Evolutionary conservation across 2,888 invertebrate species (phyloP).

Genomic region (Gastrophysa polygoni): DNA sequence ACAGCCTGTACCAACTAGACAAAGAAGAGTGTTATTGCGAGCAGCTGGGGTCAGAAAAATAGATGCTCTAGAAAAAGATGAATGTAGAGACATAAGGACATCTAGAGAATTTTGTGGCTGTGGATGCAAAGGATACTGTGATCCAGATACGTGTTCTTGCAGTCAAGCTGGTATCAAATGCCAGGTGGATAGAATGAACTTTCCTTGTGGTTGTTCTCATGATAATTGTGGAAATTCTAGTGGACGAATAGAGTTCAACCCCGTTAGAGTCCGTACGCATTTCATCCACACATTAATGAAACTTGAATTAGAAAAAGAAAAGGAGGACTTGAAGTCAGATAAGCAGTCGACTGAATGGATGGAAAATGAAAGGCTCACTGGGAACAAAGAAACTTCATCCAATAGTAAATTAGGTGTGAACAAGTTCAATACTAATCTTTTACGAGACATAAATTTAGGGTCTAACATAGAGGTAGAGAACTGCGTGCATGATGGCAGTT

Average conservation of each 20-base stretch:
- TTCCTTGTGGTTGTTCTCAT: conserved; percentile 95
- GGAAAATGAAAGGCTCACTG: conserved; percentile 58
- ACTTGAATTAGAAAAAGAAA: conserved; percentile 74
- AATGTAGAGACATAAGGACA: conserved; percentile 88
- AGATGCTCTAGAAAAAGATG: conserved; percentile 91
- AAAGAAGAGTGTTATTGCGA: conserved; percentile 83
- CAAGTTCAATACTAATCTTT: conserved; percentile 55
- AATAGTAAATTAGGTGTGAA: conserved; percentile 38
- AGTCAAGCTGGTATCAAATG: conserved; percentile 95
- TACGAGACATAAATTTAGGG: conserved; percentile 63
- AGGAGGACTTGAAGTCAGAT: conserved; percentile 57
- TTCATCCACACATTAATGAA: conserved; percentile 97
- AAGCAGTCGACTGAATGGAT: conserved; percentile 60
- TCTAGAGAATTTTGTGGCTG: conserved; percentile 95
- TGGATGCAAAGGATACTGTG: conserved; percentile 90
- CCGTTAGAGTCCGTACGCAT: conserved; percentile 92
- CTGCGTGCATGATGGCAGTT: conserved; percentile 70
- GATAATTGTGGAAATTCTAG: conserved; percentile 92
- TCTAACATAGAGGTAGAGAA: conserved; percentile 67
- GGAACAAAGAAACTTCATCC: conserved; percentile 12
- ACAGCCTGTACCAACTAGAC: conserved; percentile 91
- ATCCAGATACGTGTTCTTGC: conserved; percentile 95
- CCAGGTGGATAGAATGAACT: conserved; percentile 94
- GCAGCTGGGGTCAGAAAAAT: conserved; percentile 95
- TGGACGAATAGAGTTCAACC: conserved; percentile 96